phyloP scores from a whole-genome alignment of 2,113 vertebrate species.

The Pachyramphus minor region DNA sequence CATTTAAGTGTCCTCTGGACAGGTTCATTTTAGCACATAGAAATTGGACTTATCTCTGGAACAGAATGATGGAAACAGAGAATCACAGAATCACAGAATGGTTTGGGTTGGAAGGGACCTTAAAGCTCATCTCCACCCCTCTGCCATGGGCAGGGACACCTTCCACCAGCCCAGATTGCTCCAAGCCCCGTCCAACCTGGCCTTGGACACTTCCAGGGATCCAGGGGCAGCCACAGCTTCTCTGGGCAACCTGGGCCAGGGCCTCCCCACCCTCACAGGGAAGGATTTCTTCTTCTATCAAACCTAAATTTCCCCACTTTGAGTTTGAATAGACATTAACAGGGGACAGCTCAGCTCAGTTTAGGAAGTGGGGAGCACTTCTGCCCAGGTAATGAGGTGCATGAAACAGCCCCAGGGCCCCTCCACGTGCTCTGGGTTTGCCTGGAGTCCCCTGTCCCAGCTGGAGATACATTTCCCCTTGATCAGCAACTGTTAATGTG shows the following conservation, averaged over 20 bases:
- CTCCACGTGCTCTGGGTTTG: background rate
- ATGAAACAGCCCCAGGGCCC: background rate
- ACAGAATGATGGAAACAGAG: background rate
- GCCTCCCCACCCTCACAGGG: accelerated
- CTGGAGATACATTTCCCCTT: background rate
- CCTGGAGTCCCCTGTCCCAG: background rate
- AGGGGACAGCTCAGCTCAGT: background rate
- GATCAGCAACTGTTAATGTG: accelerated
- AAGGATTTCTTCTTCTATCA: background rate
- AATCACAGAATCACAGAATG: background rate
- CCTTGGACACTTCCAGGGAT: background rate
- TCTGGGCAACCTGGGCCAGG: background rate
- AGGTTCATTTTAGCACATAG: background rate
- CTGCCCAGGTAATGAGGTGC: background rate
- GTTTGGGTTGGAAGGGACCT: background rate
- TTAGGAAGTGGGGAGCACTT: background rate
- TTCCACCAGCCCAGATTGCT: background rate
- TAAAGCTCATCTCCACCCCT: background rate
- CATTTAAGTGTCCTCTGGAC: background rate
- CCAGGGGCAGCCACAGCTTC: background rate
- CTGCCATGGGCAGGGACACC: background rate
- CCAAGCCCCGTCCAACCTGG: background rate
- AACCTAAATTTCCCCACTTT: background rate
- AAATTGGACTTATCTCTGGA: background rate
- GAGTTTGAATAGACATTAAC: background rate